These are phyloP conservation scores for Ceratina australensis DNA, from an alignment of 1,140 invertebrate species.

Conservation along the genomic window DNA sequence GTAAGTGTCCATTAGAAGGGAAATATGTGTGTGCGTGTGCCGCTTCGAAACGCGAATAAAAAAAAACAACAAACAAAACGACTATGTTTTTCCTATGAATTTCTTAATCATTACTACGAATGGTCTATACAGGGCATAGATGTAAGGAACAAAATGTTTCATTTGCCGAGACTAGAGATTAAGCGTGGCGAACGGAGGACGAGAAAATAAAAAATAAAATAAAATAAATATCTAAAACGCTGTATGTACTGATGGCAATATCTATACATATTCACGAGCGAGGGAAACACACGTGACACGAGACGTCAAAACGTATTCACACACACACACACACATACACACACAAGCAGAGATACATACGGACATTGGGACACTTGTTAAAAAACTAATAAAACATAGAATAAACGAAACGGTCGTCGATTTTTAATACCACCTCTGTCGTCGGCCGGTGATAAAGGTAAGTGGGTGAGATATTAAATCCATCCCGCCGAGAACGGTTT, in stretches of 20 bases:
- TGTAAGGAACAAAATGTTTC: constrained; percentile 69
- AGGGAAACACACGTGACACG: constrained; percentile 26
- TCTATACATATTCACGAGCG: constrained; percentile 51
- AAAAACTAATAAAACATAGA: constrained; percentile 76
- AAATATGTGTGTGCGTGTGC: constrained; percentile 6
- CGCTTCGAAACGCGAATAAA: too few relatives aligned
- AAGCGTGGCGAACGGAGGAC: constrained; percentile 39
- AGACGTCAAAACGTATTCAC: constrained; percentile 55
- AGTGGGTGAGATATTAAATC: background rate
- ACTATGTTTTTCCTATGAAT: constrained; percentile 70
- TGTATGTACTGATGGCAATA: constrained; percentile 67
- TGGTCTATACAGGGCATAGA: constrained; percentile 80
- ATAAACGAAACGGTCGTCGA: constrained; percentile 57
- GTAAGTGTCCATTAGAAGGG: too few relatives aligned
- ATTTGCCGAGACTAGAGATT: constrained; percentile 68
- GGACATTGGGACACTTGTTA: constrained; percentile 67
- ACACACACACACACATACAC: constrained; percentile 40
- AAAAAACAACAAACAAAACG: too few relatives aligned
- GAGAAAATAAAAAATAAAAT: background rate
- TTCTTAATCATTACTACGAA: constrained; percentile 74
- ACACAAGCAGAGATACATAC: background rate
- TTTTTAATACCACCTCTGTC: background rate
- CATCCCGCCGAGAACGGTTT: too few relatives aligned
- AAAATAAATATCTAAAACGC: constrained; percentile 50
- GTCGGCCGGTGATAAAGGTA: background rate